Evolutionary conservation across 2,797 vertebrate species (phyloP), one percentile per base, ranked within the genome.

Genomic region (Denticeps clupeoides): DNA sequence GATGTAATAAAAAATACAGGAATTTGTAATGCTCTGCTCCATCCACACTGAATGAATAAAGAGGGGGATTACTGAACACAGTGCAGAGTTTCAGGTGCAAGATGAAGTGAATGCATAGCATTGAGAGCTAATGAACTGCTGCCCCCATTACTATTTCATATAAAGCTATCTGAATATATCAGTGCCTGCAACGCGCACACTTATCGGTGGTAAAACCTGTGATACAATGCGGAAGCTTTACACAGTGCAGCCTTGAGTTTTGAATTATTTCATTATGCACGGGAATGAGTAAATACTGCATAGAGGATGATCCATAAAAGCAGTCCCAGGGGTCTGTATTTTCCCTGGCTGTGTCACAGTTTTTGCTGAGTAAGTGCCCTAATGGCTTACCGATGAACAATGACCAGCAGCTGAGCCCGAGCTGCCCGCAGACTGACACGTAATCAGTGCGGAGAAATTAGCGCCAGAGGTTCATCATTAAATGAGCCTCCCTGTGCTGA

Each of bases 231-330:
- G 43, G 47, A 28, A 9, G 59, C 29, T 50, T 62, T 58, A 62
- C 51, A 63, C 37, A 47, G 55, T 29, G 41, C n/a, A 33, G 47
- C 49, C 41, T n/a, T 23, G 29, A 62, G 40, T 44, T 38, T 43
- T 59, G 47, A 56, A 65, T 69, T 44, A 42, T 60, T 63, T 69
- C 71, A 65, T 71, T 71, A 74, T 74, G 75, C 68, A 72, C 43
- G 68, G 64, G 62, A 69, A 55, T 64, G 7, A 45, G 59, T 63
- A 52, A 62, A 55, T 53, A 49, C 50, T 52, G 38, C 60, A 69
- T 60, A 56, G n/a, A 50, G 40, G 25, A 41, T 48, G 51, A 70
- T 71, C 62, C 53, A 72, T 77, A 73, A 67, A 64, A 72, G 47
- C 51, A 68, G 71, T 58, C 51, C 49, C 47, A 27, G 59, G 61